Evolutionary conservation across 2,797 vertebrate species (phyloP).

Genomic region (Notolepis coatsorum): DNA sequence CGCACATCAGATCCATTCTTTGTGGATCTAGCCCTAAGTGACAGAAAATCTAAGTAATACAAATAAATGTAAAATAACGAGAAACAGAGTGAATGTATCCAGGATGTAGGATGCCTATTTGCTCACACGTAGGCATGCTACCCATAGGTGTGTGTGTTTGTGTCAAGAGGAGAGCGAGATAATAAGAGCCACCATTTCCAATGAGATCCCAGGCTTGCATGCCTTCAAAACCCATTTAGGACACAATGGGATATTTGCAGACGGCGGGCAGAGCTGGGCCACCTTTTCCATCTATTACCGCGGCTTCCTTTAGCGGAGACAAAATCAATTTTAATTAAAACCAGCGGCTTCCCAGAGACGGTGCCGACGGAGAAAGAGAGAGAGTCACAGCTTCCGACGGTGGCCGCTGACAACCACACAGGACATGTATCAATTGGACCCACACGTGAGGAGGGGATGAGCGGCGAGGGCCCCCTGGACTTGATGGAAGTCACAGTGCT

Average conservation of each 20-base stretch:
- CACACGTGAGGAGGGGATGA: constrained; percentile 36
- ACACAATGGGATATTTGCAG: constrained; percentile 39
- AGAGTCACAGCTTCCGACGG: constrained; percentile 45
- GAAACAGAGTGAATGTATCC: constrained; percentile 4
- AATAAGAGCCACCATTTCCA: constrained; percentile 46
- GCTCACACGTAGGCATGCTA: background rate
- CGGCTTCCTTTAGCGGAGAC: constrained; percentile 60
- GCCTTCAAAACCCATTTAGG: constrained; percentile 47
- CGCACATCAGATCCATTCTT: too few relatives aligned
- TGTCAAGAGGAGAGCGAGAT: constrained; percentile 5
- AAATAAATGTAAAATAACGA: constrained; percentile 26
- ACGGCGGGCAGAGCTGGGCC: constrained; percentile 23
- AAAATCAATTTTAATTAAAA: constrained; percentile 83
- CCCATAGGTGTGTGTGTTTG: background rate
- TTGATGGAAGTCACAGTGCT: constrained; percentile 2
- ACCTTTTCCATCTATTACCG: constrained; percentile 65
- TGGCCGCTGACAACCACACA: constrained; percentile 38
- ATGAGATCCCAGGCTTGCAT: constrained; percentile 31
- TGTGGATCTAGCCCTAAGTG: too few relatives aligned
- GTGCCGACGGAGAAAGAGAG: constrained; percentile 39
- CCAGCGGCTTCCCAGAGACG: constrained; percentile 31
- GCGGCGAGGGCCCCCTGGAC: constrained; percentile 2
- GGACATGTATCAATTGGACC: constrained; percentile 46
- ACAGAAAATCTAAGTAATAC: constrained; percentile 21
- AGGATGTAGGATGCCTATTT: constrained; percentile 4